Conservation (phyloP, 2,113 vertebrate genomes). For the Phrynosoma blainvillii region DNA sequence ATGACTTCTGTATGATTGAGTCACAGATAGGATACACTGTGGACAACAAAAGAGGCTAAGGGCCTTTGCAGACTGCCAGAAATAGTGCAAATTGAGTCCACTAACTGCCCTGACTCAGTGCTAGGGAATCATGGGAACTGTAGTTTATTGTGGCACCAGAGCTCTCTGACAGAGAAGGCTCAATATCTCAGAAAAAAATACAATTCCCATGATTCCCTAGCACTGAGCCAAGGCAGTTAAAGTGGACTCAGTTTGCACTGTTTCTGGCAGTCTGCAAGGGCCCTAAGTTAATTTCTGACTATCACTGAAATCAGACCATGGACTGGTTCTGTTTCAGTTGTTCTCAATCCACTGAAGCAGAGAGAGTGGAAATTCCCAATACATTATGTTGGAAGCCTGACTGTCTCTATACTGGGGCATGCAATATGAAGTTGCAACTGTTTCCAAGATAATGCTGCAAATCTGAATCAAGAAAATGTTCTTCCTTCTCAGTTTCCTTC, state of each 20-base stretch:
- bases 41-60: background rate
- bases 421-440: background rate
- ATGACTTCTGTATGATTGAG: background rate
- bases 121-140: no score
- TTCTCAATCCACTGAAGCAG: conserved; percentile 11
- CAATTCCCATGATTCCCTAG: no score
- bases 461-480: background rate
- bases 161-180: no score
- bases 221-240: no score
- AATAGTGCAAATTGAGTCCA: no score
- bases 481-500: background rate
- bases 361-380: background rate
- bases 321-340: background rate
- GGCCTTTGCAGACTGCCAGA: no score
- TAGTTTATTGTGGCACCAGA: no score
- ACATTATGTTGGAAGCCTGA: background rate
- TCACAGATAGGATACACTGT: background rate
- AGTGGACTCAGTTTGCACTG: no score
- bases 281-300: background rate
- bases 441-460: background rate
- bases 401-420: background rate
- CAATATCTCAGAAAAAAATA: no score
- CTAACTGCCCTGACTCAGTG: no score
- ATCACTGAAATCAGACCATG: conserved; percentile 20
- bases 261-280: no score